Conservation (phyloP, 2,797 vertebrate genomes). For the Paratrypauchen microcephalus region DNA sequence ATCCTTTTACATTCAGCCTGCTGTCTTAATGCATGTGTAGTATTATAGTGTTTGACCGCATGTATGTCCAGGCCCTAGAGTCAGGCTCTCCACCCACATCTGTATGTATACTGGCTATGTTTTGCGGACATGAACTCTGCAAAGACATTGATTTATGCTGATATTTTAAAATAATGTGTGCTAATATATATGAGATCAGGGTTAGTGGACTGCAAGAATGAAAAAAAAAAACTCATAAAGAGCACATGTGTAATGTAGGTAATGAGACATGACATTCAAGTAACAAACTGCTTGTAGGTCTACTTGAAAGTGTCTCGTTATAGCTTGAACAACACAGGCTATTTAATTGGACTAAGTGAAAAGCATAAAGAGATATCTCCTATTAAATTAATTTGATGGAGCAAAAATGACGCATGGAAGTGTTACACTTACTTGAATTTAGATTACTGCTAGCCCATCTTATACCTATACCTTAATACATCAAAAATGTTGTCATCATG, state of each 20-base stretch:
- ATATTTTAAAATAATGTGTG: slow-evolving; percentile 32
- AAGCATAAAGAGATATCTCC: not conserved
- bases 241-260: not conserved
- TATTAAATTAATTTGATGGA: not conserved
- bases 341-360: not conserved
- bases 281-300: slow-evolving; percentile 6
- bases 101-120: slow-evolving; percentile 20
- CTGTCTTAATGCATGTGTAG: slow-evolving; percentile 5
- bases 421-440: not conserved
- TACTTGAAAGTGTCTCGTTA: not conserved
- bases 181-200: slow-evolving; percentile 9
- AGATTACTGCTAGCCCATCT: not conserved
- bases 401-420: not conserved
- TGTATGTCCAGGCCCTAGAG: slow-evolving; percentile 16
- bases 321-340: not conserved
- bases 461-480: not conserved
- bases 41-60: slow-evolving; percentile 20
- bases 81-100: slow-evolving; percentile 18
- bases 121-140: slow-evolving; percentile 20
- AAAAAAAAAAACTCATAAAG: not conserved
- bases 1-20: slow-evolving; percentile 12
- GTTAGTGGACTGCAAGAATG: not conserved
- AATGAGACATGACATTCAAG: slow-evolving; percentile 11
- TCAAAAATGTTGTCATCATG: not conserved
- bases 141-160: slow-evolving; percentile 24